phyloP scores from a whole-genome alignment of 2,888 invertebrate species.

The Enchytraeus crypticus region DNA sequence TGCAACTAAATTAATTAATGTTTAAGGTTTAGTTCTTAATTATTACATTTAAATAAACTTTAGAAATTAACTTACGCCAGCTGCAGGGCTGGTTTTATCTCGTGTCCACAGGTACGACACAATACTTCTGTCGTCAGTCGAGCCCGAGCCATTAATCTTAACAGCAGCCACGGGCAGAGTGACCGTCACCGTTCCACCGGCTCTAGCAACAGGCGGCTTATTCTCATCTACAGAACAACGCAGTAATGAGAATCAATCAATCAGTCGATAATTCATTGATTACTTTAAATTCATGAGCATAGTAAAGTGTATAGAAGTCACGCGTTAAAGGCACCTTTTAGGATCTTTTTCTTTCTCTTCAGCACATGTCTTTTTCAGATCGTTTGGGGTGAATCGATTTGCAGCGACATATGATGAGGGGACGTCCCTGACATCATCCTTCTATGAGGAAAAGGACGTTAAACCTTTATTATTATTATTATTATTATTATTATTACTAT shows the following conservation, averaged over 20 bases:
- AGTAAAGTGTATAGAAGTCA: background rate
- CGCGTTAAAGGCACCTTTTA: background rate
- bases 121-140: conserved; percentile 77
- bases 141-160: conserved; percentile 72
- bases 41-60: no score
- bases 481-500: background rate
- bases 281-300: background rate
- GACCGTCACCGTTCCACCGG: conserved; percentile 73
- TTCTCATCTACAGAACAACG: conserved; percentile 64
- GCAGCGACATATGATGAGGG: no score
- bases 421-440: no score
- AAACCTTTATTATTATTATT: background rate
- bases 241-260: background rate
- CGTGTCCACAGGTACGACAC: conserved; percentile 74
- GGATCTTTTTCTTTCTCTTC: no score
- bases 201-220: conserved; percentile 76
- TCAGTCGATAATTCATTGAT: background rate
- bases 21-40: no score
- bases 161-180: conserved; percentile 66
- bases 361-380: no score
- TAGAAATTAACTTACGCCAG: conserved; percentile 62
- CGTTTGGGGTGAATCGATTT: no score
- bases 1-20: no score
- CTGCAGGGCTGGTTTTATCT: conserved; percentile 64
- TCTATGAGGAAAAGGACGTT: no score